A percentile compares a stretch with the other conserved stretches of the same genome.
Evolutionary conservation across 64 coral and sea anemone genomes (phyloP).

Genomic region (Stichodactyla mertensii): DNA sequence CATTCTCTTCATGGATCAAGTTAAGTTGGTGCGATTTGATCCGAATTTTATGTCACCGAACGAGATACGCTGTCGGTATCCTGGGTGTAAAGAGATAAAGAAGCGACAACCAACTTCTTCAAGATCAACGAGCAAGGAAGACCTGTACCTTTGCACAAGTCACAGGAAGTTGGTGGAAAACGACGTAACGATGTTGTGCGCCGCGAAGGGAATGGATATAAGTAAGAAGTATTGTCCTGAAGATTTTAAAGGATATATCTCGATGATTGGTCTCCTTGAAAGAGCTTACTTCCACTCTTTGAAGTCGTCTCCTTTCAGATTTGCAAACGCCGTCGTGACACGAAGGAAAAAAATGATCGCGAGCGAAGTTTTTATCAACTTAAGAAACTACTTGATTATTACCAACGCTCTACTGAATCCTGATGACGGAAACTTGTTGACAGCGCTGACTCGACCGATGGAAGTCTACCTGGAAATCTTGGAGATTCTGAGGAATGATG

Average conservation of each 20-base stretch:
- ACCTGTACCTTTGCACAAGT: conserved; percentile 45
- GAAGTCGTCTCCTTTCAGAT: too few relatives aligned
- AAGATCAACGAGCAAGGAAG: conserved; percentile 10
- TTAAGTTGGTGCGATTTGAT: neutral
- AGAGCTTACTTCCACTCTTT: neutral
- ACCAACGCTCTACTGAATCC: conserved; percentile 32
- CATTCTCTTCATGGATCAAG: too few relatives aligned
- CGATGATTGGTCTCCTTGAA: conserved; percentile 10
- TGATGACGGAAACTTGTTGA: neutral
- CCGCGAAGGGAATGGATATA: neutral
- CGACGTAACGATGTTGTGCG: conserved; percentile 1
- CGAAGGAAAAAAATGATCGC: neutral
- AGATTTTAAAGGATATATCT: conserved; percentile 28
- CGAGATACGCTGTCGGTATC: neutral
- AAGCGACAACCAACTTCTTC: neutral
- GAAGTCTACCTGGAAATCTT: conserved; percentile 5
- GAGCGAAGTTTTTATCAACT: conserved; percentile 8
- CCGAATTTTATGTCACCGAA: conserved; percentile 1
- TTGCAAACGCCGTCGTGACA: too few relatives aligned
- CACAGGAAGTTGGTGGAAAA: conserved; percentile 19
- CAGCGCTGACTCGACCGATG: neutral
- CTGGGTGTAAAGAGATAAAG: conserved; percentile 24
- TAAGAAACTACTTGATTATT: conserved; percentile 32
- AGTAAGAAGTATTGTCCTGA: neutral
- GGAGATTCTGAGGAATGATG: neutral